Percentiles rank a stretch among this genome's conserved stretches.
Conservation (phyloP, 2,797 vertebrate species). For the Caiman crocodilus region DNA sequence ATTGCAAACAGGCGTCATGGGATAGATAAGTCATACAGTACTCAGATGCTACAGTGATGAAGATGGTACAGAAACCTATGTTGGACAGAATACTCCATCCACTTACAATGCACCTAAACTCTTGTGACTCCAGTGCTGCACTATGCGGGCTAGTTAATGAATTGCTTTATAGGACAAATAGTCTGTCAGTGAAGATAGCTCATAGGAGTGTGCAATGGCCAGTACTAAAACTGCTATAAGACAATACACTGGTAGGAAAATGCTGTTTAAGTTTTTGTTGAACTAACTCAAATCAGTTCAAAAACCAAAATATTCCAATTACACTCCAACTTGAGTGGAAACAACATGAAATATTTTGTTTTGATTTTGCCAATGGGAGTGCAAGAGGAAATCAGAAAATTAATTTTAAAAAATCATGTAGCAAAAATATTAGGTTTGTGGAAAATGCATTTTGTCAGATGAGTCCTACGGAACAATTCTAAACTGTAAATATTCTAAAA, state of each 20-base stretch:
- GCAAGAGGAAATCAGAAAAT: too few relatives aligned
- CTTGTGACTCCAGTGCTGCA: neutral
- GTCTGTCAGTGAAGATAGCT: neutral
- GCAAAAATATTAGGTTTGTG: neutral
- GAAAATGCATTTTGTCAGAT: neutral
- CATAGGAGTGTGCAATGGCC: too few relatives aligned
- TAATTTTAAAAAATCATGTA: neutral
- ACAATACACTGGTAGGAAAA: neutral
- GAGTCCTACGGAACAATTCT: neutral
- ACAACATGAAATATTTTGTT: neutral
- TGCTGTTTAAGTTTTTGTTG: neutral
- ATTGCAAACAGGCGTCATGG: neutral
- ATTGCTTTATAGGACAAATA: neutral
- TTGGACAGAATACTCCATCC: neutral
- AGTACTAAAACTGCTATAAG: neutral
- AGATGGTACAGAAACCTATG: neutral
- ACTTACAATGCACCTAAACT: neutral
- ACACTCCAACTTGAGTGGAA: neutral
- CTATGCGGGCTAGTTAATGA: too few relatives aligned
- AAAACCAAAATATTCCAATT: neutral
- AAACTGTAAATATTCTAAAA: too few relatives aligned
- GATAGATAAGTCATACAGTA: neutral
- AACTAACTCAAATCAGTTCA: neutral
- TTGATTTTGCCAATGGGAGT: neutral
- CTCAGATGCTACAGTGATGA: neutral